These are phyloP conservation scores for Falco punctatus DNA, from an alignment of 2,113 vertebrate species.

Conservation along the genomic window DNA sequence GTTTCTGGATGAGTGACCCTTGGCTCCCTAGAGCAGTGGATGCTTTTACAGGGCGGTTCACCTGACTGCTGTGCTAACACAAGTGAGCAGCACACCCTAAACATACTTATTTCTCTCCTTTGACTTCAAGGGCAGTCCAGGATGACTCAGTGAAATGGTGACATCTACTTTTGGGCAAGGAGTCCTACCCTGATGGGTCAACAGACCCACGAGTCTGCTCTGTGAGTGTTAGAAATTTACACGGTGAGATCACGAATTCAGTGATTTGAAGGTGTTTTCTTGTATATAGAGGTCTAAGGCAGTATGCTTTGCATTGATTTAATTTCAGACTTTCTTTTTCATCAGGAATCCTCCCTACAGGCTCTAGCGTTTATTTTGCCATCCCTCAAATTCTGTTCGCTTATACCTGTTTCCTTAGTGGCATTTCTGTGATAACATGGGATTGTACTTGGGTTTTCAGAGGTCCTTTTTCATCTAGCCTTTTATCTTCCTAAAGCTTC, in stretches of 20 bases:
- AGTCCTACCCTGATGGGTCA: neutral
- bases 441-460: neutral
- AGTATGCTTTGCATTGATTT: neutral
- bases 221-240: neutral
- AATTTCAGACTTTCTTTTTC: neutral
- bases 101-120: neutral
- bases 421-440: slow-evolving; percentile 13
- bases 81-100: neutral
- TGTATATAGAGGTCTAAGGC: neutral
- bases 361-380: neutral
- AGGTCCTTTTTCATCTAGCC: slow-evolving; percentile 7
- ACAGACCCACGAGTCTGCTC: neutral
- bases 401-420: neutral
- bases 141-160: neutral
- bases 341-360: neutral
- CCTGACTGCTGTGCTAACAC: neutral
- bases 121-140: neutral
- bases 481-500: slow-evolving; percentile 40
- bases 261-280: neutral
- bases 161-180: neutral
- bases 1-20: neutral
- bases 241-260: neutral
- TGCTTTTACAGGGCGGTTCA: neutral
- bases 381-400: neutral
- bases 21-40: neutral